Conservation (phyloP, 1,140 invertebrate species). For the Ooceraea biroi region DNA sequence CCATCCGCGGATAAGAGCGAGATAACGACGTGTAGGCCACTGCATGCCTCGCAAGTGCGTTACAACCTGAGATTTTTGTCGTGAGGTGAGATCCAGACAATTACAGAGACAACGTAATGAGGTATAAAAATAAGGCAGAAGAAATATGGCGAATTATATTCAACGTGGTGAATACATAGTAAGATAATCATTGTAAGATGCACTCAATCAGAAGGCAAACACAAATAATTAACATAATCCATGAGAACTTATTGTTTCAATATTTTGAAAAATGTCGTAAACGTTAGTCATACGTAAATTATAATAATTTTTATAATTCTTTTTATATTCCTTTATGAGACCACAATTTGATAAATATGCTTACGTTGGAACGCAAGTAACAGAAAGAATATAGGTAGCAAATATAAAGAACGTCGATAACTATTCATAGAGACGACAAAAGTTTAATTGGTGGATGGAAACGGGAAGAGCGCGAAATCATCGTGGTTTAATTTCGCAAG, state of each 20-base stretch:
- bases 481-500: constrained; percentile 16
- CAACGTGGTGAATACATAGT: neutral
- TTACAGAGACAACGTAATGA: no score
- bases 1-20: constrained; percentile 15
- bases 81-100: neutral
- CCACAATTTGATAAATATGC: no score
- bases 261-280: no score
- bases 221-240: neutral
- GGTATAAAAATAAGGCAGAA: neutral
- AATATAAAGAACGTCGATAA: no score
- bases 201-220: neutral
- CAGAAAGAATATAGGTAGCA: no score
- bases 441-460: constrained; percentile 28
- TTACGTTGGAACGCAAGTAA: no score
- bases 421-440: constrained; percentile 40
- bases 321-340: no score
- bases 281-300: no score
- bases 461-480: constrained; percentile 36
- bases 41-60: constrained; percentile 1
- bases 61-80: constrained; percentile 36
- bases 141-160: neutral
- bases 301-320: no score
- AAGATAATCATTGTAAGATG: neutral
- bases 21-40: constrained; percentile 12
- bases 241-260: no score